phyloP scores from a whole-genome alignment of 2,113 vertebrate genomes.

The Argyrosomus japonicus region DNA sequence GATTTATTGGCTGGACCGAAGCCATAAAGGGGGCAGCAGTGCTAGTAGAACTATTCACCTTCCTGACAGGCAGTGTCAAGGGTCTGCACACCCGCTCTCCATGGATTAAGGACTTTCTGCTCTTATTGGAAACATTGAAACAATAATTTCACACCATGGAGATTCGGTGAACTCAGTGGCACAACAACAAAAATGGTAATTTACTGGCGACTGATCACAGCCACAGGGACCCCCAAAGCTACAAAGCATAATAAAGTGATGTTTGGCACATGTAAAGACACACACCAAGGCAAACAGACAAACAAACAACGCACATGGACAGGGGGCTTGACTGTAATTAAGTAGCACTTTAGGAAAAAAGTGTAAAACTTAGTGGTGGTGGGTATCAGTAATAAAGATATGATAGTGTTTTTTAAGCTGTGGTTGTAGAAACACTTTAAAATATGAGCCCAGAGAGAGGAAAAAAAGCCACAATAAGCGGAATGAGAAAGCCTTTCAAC shows the following conservation, averaged over 20 bases:
- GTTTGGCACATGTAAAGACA: conserved; percentile 39
- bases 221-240: conserved; percentile 12
- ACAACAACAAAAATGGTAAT: conserved; percentile 48
- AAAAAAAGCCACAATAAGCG: conserved; percentile 56
- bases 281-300: not conserved
- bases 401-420: conserved; percentile 37
- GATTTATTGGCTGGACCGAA: conserved; percentile 71
- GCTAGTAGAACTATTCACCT: conserved; percentile 57
- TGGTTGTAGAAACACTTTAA: conserved; percentile 34
- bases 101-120: conserved; percentile 41
- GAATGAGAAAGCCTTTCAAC: conserved; percentile 69
- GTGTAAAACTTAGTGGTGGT: conserved; percentile 3
- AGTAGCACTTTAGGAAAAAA: conserved; percentile 8
- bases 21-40: conserved; percentile 44
- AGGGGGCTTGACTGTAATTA: conserved; percentile 35
- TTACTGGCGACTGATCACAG: conserved; percentile 51
- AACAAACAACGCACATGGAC: conserved; percentile 24
- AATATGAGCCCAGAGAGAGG: conserved; percentile 33
- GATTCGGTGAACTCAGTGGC: conserved; percentile 38
- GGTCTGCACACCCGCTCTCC: conserved; percentile 24
- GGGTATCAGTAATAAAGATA: conserved; percentile 46
- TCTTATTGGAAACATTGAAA: conserved; percentile 53
- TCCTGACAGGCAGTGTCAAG: conserved; percentile 49
- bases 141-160: conserved; percentile 50
- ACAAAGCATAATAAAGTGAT: conserved; percentile 43